Conservation (phyloP, 2,113 vertebrate species). For the Petaurus breviceps region DNA sequence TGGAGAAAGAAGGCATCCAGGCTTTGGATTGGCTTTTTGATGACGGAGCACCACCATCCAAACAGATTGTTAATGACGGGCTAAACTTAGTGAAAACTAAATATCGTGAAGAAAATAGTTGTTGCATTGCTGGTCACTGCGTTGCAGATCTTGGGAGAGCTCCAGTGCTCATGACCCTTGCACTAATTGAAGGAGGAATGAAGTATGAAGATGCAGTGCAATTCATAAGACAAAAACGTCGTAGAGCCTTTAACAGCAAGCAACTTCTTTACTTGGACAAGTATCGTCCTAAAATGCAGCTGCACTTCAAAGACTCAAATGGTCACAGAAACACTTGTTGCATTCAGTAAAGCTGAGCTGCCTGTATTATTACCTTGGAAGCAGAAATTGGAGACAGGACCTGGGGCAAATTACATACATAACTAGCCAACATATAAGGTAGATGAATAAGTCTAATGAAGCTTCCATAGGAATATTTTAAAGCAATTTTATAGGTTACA, state of each 20-base stretch:
- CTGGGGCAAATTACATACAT: conserved; percentile 77
- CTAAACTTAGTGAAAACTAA: too few relatives aligned
- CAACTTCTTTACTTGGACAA: conserved; percentile 99
- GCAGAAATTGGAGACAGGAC: conserved; percentile 79
- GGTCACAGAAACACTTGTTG: conserved; percentile 99
- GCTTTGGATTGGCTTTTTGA: too few relatives aligned
- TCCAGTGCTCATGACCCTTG: conserved; percentile 97
- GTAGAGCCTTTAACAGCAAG: conserved; percentile 99
- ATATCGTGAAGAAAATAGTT: too few relatives aligned
- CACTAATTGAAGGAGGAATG: conserved; percentile 99
- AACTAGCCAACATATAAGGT: conserved; percentile 72
- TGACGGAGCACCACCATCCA: too few relatives aligned
- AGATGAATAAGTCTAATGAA: conserved; percentile 82
- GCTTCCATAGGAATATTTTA: conserved; percentile 81
- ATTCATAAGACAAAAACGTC: conserved; percentile 99
- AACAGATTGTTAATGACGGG: too few relatives aligned
- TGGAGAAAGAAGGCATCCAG: too few relatives aligned
- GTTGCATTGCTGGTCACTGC: too few relatives aligned
- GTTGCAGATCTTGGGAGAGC: conserved; percentile 84
- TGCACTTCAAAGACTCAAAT: conserved; percentile 98
- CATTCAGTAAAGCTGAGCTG: conserved; percentile 92
- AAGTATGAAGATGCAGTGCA: conserved; percentile 99
- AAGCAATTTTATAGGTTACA: conserved; percentile 77
- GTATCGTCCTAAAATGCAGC: conserved; percentile 99
- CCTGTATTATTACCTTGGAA: conserved; percentile 79